These are phyloP conservation scores for Drosophila sproati DNA, from an alignment of 1,140 invertebrate genomes.

Conservation along the genomic window DNA sequence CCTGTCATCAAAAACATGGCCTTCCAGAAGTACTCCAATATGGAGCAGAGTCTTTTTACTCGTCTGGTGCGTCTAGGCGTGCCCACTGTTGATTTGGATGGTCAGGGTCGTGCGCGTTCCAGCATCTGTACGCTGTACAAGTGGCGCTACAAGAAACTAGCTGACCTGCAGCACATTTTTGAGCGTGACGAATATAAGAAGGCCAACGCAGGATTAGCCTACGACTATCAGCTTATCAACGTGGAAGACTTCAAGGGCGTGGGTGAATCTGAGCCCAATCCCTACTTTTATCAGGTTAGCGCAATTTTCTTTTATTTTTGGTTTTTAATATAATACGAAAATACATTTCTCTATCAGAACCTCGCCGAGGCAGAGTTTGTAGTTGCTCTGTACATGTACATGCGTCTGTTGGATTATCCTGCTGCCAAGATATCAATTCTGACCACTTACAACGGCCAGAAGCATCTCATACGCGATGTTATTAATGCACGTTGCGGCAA, in stretches of 20 bases:
- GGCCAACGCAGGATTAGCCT: conserved; percentile 96
- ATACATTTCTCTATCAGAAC: conserved; percentile 88
- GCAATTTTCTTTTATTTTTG: neutral
- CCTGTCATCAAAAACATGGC: conserved; percentile 99
- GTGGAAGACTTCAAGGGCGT: conserved; percentile 98
- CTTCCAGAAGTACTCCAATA: conserved; percentile 99
- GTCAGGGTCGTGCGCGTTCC: conserved; percentile 94
- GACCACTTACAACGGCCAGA: conserved; percentile 99
- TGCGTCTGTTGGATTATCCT: conserved; percentile 98
- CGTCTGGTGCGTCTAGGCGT: conserved; percentile 97
- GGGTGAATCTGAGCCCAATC: conserved; percentile 98
- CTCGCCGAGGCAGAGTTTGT: conserved; percentile 99
- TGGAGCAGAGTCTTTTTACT: conserved; percentile 99
- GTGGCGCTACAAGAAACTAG: conserved; percentile 98
- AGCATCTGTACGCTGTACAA: conserved; percentile 97
- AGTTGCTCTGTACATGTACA: conserved; percentile 99
- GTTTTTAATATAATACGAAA: neutral
- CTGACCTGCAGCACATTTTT: conserved; percentile 95
- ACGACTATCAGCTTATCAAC: conserved; percentile 98
- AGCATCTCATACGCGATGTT: conserved; percentile 98
- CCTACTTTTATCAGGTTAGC: conserved; percentile 97
- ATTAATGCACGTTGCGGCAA: conserved; percentile 96
- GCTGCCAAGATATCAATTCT: conserved; percentile 99
- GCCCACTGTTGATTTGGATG: conserved; percentile 98
- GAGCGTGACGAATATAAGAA: conserved; percentile 92